Base-by-base conservation (phyloP, 2,113 vertebrate genomes). In the Notothenia coriiceps region DNA sequence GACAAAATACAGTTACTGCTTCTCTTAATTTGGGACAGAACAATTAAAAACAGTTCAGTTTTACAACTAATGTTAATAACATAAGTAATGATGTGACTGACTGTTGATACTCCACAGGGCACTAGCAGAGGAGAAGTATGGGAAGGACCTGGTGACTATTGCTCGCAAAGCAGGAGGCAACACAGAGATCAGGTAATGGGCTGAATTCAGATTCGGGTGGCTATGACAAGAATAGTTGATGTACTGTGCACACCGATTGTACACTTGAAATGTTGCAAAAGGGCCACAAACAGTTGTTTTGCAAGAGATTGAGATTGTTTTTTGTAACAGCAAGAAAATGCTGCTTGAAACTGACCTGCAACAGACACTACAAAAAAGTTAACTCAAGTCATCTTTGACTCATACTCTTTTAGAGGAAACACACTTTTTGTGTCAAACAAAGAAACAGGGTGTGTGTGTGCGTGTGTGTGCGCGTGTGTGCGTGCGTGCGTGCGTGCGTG, bases 91-190 rank as follows among this genome's bases (percentile, higher is more conserved):
- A 29, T 29, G 13, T 14, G 10, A 72, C 17, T 75, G 44, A 63
- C 0, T 82, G 8, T 76, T 74, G 49, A 22, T 60, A 46, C 29
- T 62, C 15, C 55, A 64, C 95, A 99, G 98, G 94, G 96, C 97
- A 6, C 93, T 95, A 15, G 97, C 97, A 6, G 98, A 99, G 89
- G 98, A 99, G 82, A 96, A 94, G 73, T 98, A 98, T 0, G 98
- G 98, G 22, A 98, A 97, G 83, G 98, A 99, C 70, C 88, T 99
- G 88, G 88, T 99, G 76, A 95, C 95, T 43, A 98, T 99, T 0
- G 97, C 97, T 20, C 95, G 95, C 40, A 99, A 97, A 90, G 96
- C 96, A 14, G 96, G 96, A 9, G 97, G 97, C 74, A 94, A 96
- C 69, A 93, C 92, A 1, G 98, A 98, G 94, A 96, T 97, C 91